Evolutionary conservation across 1,140 invertebrate genomes (phyloP).

Genomic region (Orchestia grillus): DNA sequence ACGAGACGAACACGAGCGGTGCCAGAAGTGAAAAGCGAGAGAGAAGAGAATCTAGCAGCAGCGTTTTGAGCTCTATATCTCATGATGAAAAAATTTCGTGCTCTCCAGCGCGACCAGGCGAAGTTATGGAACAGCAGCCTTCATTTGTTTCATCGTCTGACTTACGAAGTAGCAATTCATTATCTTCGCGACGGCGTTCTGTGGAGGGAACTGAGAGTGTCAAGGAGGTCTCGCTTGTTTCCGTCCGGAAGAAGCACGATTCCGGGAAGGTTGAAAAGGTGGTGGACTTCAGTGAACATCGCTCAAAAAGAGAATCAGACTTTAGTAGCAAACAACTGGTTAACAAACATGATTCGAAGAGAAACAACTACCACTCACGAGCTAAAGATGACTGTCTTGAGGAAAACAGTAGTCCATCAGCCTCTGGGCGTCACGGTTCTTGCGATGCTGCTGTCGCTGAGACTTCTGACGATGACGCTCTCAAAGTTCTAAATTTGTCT

Average conservation of each 20-base stretch:
- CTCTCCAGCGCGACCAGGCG: background rate
- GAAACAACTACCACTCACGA: background rate
- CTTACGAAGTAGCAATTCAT: background rate
- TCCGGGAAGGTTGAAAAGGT: constrained; percentile 66
- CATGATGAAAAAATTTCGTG: constrained; percentile 53
- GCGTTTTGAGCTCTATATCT: constrained; percentile 55
- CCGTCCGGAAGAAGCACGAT: constrained; percentile 76
- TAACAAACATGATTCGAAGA: constrained; percentile 10
- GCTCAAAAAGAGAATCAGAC: background rate
- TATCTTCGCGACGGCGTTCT: background rate
- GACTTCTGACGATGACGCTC: constrained; percentile 1
- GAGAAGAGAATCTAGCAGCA: constrained; percentile 12
- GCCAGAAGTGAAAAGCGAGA: background rate
- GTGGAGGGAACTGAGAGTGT: background rate
- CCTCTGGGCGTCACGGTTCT: background rate
- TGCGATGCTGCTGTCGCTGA: constrained; percentile 23
- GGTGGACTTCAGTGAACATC: constrained; percentile 38
- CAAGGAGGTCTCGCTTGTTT: constrained; percentile 71
- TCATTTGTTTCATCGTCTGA: background rate
- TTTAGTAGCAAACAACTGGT: background rate
- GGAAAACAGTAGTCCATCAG: background rate
- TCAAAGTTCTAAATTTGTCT: background rate
- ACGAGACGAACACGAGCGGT: background rate
- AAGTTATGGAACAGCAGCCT: background rate
- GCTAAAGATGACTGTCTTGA: background rate